Percentiles rank a stretch among this genome's conserved stretches.
Conservation (phyloP, 2,797 vertebrate genomes). For the Acridotheres tristis region DNA sequence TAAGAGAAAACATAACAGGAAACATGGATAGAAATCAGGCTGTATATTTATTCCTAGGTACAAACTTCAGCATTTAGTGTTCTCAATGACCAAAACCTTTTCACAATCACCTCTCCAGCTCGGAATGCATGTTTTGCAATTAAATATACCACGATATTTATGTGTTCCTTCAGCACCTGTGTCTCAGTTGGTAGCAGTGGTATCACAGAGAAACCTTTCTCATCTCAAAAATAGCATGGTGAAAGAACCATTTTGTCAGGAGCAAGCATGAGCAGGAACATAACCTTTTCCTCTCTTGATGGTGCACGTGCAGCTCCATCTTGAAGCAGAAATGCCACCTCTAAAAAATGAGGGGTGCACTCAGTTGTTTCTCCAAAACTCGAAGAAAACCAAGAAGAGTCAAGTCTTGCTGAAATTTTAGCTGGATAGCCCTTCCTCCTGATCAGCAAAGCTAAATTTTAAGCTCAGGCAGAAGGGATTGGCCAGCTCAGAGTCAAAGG, state of each 20-base stretch:
- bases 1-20: not conserved
- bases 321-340: not conserved
- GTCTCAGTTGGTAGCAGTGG: not conserved
- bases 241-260: not conserved
- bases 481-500: not conserved
- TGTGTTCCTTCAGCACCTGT: not conserved
- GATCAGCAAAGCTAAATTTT: not conserved
- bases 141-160: not conserved
- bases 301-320: not conserved
- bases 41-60: not conserved
- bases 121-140: not conserved
- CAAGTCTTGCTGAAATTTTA: not conserved
- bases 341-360: not conserved
- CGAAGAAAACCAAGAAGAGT: not conserved
- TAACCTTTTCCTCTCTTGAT: not conserved
- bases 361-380: not conserved
- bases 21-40: fast-evolving
- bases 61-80: not conserved
- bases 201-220: not conserved
- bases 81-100: not conserved
- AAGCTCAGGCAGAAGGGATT: not conserved
- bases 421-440: not conserved
- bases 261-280: not conserved
- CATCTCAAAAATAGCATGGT: not conserved
- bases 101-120: not conserved